Percentiles rank a stretch among this genome's conserved stretches.
phyloP scores from a whole-genome alignment of 1,140 invertebrate genomes.

The Babylonia areolata region DNA sequence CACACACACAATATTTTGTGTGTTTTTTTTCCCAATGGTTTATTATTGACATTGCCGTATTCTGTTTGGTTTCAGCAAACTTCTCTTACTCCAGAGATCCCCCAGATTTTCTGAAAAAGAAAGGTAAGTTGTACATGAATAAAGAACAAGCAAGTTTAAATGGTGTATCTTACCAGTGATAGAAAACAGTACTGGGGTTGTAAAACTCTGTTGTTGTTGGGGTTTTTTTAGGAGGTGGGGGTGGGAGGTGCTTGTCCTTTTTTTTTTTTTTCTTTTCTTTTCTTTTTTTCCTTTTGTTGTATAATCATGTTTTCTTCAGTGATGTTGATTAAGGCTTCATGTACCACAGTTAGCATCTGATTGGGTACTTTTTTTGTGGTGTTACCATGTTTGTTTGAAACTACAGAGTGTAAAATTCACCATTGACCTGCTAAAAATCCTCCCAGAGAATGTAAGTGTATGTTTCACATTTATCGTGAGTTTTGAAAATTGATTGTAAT shows the following conservation, averaged over 20 bases:
- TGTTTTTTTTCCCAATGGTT: background rate
- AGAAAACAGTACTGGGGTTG: background rate
- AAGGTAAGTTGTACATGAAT: conserved; percentile 54
- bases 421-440: too few species aligned
- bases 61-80: conserved; percentile 66
- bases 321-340: too few species aligned
- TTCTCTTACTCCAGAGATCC: conserved; percentile 71
- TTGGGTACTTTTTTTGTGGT: too few species aligned
- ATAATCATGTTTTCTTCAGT: background rate
- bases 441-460: too few species aligned
- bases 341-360: too few species aligned
- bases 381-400: too few species aligned
- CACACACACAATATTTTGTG: too few species aligned
- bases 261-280: background rate
- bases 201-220: background rate
- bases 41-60: background rate
- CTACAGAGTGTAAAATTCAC: too few species aligned
- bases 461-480: too few species aligned
- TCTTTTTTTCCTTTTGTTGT: conserved; percentile 32
- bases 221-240: too few species aligned
- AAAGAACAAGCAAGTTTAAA: background rate
- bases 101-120: conserved; percentile 70
- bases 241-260: background rate
- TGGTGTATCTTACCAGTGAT: too few species aligned
- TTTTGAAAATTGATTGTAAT: too few species aligned